phyloP scores from a whole-genome alignment of 1,140 invertebrate species.

The Melanaphis sacchari region DNA sequence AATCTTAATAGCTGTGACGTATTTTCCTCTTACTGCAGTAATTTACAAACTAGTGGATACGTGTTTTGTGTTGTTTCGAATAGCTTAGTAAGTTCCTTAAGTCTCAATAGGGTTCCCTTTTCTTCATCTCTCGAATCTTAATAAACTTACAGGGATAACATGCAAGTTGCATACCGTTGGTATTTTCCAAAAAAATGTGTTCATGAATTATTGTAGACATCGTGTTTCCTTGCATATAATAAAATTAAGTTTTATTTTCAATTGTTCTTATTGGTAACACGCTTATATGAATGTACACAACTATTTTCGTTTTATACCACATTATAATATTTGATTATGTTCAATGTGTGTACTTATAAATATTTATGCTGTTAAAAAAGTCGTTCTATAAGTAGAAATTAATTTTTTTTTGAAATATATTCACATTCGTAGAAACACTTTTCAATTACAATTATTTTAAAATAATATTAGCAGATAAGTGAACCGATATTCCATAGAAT shows the following conservation, averaged over 20 bases:
- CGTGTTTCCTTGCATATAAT: not conserved
- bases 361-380: too few relatives aligned
- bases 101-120: not conserved
- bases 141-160: not conserved
- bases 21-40: not conserved
- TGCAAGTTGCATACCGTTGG: not conserved
- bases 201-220: not conserved
- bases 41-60: slow-evolving; percentile 7
- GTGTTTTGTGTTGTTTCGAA: not conserved
- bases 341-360: too few relatives aligned
- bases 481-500: too few relatives aligned
- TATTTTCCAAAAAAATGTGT: not conserved
- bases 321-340: too few relatives aligned
- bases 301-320: not conserved
- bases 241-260: not conserved
- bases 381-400: too few relatives aligned
- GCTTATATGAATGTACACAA: not conserved
- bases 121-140: not conserved
- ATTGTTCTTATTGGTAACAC: not conserved
- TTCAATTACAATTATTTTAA: too few relatives aligned
- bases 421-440: too few relatives aligned
- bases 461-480: too few relatives aligned
- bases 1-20: slow-evolving; percentile 6
- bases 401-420: too few relatives aligned
- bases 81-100: slow-evolving; percentile 15